These are phyloP conservation scores for Pecten maximus DNA, from an alignment of 2,888 invertebrate species.

Conservation along the genomic window DNA sequence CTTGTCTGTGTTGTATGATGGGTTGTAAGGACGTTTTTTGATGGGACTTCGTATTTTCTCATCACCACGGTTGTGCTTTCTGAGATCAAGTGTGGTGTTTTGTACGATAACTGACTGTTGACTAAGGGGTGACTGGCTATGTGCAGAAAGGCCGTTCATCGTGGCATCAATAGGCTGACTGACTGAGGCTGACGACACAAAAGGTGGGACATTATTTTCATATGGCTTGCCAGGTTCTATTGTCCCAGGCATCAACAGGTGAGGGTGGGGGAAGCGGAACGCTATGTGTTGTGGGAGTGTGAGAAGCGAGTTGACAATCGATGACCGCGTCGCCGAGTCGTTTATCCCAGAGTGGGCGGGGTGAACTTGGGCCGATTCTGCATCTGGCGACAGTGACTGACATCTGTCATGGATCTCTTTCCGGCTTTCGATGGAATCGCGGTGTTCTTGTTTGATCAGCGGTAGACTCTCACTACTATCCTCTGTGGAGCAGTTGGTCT, in stretches of 20 bases:
- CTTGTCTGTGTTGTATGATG: conserved; percentile 58
- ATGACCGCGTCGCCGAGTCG: conserved; percentile 39
- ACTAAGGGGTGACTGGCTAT: conserved; percentile 36
- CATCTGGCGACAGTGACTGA: conserved; percentile 9
- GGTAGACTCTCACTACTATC: conserved; percentile 48
- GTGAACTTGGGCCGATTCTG: neutral
- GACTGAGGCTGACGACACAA: conserved; percentile 39
- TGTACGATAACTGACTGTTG: conserved; percentile 74
- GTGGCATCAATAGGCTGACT: conserved; percentile 46
- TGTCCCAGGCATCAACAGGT: conserved; percentile 36
- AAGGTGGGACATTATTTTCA: conserved; percentile 41
- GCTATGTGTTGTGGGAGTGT: conserved; percentile 52
- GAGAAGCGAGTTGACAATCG: conserved; percentile 48
- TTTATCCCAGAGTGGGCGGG: conserved; percentile 46
- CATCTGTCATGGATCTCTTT: conserved; percentile 41
- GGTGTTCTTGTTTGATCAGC: conserved; percentile 16
- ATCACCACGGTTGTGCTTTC: conserved; percentile 69
- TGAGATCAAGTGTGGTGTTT: conserved; percentile 75
- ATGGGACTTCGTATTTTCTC: conserved; percentile 77
- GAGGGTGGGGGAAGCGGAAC: conserved; percentile 51
- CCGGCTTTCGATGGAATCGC: neutral
- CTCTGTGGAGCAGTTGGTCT: conserved; percentile 48
- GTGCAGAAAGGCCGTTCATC: conserved; percentile 37
- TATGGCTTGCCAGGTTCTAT: conserved; percentile 42
- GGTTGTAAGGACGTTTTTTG: conserved; percentile 80